phyloP scores from a whole-genome alignment of 1,140 invertebrate species.

The Cotesia vestalis region DNA sequence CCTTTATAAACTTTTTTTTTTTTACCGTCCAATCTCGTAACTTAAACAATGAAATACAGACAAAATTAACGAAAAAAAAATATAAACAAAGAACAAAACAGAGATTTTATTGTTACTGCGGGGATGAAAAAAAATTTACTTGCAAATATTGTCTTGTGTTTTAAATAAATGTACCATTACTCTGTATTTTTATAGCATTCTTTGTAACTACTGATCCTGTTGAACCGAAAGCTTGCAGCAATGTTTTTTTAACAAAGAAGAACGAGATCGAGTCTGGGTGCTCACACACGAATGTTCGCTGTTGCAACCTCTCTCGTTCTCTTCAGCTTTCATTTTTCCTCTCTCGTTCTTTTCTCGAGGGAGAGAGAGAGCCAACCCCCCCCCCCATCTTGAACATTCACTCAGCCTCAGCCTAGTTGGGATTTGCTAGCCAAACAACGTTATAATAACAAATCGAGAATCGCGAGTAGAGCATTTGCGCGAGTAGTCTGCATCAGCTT shows the following conservation, averaged over 20 bases:
- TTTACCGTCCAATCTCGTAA: background rate
- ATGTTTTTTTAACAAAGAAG: slow-evolving; percentile 14
- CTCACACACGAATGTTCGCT: background rate
- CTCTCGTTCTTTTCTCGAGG: background rate
- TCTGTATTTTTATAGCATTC: slow-evolving; percentile 6
- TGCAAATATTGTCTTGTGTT: slow-evolving; percentile 11
- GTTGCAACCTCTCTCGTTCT: background rate
- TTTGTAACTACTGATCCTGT: slow-evolving; percentile 12
- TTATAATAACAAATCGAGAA: slow-evolving; percentile 41
- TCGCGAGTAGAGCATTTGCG: slow-evolving; percentile 35
- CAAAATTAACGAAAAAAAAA: background rate
- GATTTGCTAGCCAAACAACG: slow-evolving; percentile 43
- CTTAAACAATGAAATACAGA: slow-evolving; percentile 2
- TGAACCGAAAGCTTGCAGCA: slow-evolving; percentile 9
- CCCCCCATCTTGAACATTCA: background rate
- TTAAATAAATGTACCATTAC: slow-evolving; percentile 10
- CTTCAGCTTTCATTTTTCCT: no score
- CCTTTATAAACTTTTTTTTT: slow-evolving; percentile 11
- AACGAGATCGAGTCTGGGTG: slow-evolving; percentile 17
- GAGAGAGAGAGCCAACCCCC: background rate
- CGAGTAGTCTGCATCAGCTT: slow-evolving; percentile 8
- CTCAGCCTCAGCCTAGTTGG: slow-evolving; percentile 27
- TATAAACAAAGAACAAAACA: background rate
- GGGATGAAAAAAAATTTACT: background rate
- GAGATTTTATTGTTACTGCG: background rate